Evolutionary conservation across 2,888 invertebrate genomes (phyloP), one percentile per base, ranked within the genome.

Genomic region (Nephrotoma flavescens): DNA sequence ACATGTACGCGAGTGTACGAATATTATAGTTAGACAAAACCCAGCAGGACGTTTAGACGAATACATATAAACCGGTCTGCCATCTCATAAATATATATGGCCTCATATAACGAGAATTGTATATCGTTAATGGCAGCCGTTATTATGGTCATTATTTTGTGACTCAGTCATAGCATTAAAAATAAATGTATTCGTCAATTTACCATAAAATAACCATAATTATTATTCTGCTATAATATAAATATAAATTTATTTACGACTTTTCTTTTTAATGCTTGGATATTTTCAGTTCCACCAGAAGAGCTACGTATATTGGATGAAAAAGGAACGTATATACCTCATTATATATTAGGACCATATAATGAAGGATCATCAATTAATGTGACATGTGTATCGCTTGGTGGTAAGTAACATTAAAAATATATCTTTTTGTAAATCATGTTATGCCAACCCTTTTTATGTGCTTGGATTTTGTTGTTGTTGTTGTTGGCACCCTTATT

Each of bases 341-440:
- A 95, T 90, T 95, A 96, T 89, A 94, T 94, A 88, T 94, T 97
- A 88, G 97, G 97, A 7, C 97, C 97, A 9, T 97, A 96, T 92
- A 96, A 95, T 91, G 95, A 97, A 91, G 97, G 97, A 86, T 94
- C 96, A 87, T 94, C 95, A 47, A 94, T 97, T 88, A 95, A 95
- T 90, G 95, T 97, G 88, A 95, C 96, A 89, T 97, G 97, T 92
- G 96, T 96, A 89, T 95, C 96, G 88, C 95, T 95, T 89, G 97
- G 96, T 92, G 97, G 97, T 97, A 41, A 86, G 86, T 57, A 57
- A 42, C 31, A 31, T 31, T 3, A 84, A 84, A 42, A 42, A 41
- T 41, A n/a, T 85, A n/a, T 85, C 9, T 85, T 83, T 11, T 41
- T 41, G 6, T 83, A 41, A 83, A 41, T 84, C 42, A 84, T 84